Evolutionary conservation across 2,797 vertebrate genomes (phyloP).

Genomic region (Parauchenoglanis ngamensis): DNA sequence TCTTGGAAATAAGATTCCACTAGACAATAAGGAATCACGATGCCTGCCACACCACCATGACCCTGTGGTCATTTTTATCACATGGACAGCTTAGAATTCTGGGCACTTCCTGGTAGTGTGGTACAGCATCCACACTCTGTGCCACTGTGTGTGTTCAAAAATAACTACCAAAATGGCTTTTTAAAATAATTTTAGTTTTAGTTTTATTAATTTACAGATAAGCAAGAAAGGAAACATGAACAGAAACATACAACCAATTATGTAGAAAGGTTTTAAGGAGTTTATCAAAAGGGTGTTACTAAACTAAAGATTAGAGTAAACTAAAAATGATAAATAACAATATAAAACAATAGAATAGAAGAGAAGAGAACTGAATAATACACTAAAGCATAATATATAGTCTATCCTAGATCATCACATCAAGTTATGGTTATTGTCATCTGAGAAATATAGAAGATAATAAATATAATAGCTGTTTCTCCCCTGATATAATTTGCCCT

Average conservation of each 20-base stretch:
- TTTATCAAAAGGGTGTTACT: background rate
- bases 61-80: background rate
- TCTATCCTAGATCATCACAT: background rate
- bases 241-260: background rate
- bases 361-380: background rate
- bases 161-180: background rate
- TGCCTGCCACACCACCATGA: slow-evolving; percentile 51
- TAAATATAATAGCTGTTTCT: background rate
- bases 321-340: background rate
- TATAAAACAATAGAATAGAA: background rate
- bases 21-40: slow-evolving; percentile 58
- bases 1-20: no score
- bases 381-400: background rate
- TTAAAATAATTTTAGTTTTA: background rate
- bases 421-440: background rate
- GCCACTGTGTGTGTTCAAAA: background rate
- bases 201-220: background rate
- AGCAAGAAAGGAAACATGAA: background rate
- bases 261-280: background rate
- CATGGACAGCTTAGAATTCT: background rate
- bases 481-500: background rate
- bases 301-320: no score
- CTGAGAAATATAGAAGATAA: background rate
- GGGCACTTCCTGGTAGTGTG: background rate
- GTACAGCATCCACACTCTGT: background rate